A percentile compares a stretch with the other conserved stretches of the same genome.
Conservation (phyloP, 2,797 vertebrate genomes). For the Smutsia gigantea region DNA sequence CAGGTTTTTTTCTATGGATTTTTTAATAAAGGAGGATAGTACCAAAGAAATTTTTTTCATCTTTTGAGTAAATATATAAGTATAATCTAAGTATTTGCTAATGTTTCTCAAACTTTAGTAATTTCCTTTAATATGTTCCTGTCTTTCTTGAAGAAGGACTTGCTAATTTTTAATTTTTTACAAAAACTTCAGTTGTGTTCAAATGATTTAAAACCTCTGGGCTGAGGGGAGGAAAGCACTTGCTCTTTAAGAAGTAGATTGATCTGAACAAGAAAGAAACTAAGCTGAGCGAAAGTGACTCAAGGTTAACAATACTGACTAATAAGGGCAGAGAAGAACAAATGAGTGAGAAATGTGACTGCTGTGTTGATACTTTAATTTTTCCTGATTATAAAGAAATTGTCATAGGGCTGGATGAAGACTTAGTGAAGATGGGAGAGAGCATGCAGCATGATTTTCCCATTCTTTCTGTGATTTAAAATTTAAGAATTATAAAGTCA, state of each 20-base stretch:
- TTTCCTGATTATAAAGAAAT: constrained; percentile 31
- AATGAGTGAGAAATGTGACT: background rate
- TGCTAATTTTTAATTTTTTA: background rate
- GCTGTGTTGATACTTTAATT: background rate
- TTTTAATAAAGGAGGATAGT: constrained; percentile 53
- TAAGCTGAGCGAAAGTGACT: background rate
- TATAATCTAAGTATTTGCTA: constrained; percentile 6
- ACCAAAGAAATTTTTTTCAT: background rate
- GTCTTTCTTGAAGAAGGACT: constrained; percentile 10
- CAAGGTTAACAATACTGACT: background rate
- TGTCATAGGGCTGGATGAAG: background rate
- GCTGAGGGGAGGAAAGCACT: background rate
- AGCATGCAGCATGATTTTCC: background rate
- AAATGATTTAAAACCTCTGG: constrained; percentile 48
- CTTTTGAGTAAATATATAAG: constrained; percentile 33
- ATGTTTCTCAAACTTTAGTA: constrained; percentile 32
- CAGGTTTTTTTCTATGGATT: background rate
- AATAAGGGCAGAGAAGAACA: background rate
- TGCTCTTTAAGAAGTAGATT: background rate
- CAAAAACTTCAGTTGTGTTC: background rate
- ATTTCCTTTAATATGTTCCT: constrained; percentile 45
- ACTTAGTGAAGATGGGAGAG: background rate
- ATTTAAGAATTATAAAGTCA: constrained; percentile 11
- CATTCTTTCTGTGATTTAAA: background rate
- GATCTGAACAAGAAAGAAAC: background rate